Evolutionary conservation across 1,140 invertebrate genomes (phyloP).

Genomic region (Drosophila sulfurigaster): DNA sequence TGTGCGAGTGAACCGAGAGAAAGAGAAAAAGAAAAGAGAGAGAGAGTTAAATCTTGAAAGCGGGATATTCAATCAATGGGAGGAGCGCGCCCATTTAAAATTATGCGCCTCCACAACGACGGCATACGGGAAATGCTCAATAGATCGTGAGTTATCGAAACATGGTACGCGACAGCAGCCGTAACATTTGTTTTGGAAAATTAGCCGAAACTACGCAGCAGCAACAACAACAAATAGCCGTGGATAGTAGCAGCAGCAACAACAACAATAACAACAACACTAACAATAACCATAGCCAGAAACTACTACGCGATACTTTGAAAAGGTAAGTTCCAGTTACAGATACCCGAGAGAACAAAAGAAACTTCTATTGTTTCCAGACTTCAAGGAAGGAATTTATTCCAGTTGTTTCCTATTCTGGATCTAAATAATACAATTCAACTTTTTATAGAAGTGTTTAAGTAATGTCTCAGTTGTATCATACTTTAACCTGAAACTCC

Average conservation of each 20-base stretch:
- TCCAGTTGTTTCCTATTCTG: too few relatives aligned
- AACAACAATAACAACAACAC: slow-evolving; percentile 56
- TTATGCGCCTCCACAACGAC: slow-evolving; percentile 73
- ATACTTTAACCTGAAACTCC: too few relatives aligned
- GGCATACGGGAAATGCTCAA: slow-evolving; percentile 76
- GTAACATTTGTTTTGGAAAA: slow-evolving; percentile 99
- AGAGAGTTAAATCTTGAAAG: slow-evolving; percentile 21
- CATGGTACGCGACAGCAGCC: slow-evolving; percentile 99
- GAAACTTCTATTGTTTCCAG: too few relatives aligned
- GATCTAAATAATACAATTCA: too few relatives aligned
- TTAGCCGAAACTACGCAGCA: slow-evolving; percentile 97
- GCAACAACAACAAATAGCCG: slow-evolving; percentile 63
- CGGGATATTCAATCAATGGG: slow-evolving; percentile 65
- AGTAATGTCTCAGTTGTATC: too few relatives aligned
- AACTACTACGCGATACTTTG: slow-evolving; percentile 97
- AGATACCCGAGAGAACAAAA: background rate
- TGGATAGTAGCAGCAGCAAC: slow-evolving; percentile 71
- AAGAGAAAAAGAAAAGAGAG: slow-evolving; percentile 5
- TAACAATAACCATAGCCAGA: slow-evolving; percentile 66
- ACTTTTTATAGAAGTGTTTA: too few relatives aligned
- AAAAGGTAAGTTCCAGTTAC: slow-evolving; percentile 91
- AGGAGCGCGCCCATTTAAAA: slow-evolving; percentile 79
- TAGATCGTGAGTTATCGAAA: slow-evolving; percentile 86
- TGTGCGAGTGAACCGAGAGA: slow-evolving; percentile 56
- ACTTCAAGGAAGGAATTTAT: too few relatives aligned